Percentiles rank a stretch among this genome's conserved stretches.
Evolutionary conservation across 2,888 invertebrate genomes (phyloP).

Genomic region (Timema podura): DNA sequence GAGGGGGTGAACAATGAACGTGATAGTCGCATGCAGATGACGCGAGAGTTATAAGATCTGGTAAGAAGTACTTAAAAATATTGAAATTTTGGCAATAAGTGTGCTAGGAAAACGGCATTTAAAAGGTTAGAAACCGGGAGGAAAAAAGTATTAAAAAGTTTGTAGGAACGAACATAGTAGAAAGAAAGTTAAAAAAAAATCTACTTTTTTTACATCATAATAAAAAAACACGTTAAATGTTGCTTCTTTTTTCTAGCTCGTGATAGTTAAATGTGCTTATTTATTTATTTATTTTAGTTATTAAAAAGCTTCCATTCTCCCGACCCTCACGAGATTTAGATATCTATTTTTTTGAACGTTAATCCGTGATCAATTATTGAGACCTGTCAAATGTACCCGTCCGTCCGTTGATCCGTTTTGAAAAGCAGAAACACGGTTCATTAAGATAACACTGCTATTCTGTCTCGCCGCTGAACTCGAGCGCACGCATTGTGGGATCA

Average conservation of each 20-base stretch:
- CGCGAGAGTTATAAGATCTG: conserved; percentile 8
- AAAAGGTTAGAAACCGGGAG: too few species aligned
- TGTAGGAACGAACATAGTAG: too few species aligned
- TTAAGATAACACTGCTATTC: conserved; percentile 5
- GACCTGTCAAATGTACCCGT: conserved; percentile 10
- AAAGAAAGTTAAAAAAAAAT: too few species aligned
- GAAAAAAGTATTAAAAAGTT: too few species aligned
- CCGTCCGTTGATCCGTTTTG: background rate
- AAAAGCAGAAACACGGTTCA: background rate
- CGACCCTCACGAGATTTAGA: conserved; percentile 12
- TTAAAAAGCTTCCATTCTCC: conserved; percentile 6
- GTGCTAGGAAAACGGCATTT: background rate
- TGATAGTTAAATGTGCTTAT: conserved; percentile 13
- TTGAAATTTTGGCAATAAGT: conserved; percentile 16
- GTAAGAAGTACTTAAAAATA: conserved; percentile 16
- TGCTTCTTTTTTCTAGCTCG: background rate
- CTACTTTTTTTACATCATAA: too few species aligned
- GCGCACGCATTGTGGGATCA: background rate
- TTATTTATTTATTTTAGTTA: conserved; percentile 14
- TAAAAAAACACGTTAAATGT: background rate
- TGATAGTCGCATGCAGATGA: conserved; percentile 14
- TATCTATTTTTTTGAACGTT: conserved; percentile 7
- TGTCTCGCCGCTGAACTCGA: conserved; percentile 2
- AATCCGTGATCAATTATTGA: conserved; percentile 15
- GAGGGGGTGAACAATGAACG: conserved; percentile 7